Base-by-base conservation (phyloP, 2,888 invertebrate genomes). In the Eulithis prunata region DNA sequence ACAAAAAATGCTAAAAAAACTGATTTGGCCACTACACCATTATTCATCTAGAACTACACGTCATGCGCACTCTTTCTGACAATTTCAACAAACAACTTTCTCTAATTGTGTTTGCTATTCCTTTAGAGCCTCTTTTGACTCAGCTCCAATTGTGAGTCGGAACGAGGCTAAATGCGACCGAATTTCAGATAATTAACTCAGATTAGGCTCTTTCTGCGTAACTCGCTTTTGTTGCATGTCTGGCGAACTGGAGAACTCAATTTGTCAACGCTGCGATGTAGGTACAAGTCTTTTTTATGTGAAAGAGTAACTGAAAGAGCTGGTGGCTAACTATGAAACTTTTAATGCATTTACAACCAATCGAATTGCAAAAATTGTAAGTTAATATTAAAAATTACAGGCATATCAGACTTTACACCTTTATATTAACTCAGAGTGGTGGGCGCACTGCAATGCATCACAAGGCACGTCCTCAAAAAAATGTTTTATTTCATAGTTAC, bases 181-280 rank as follows among this genome's bases (percentile, higher is more conserved):
- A 89, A 89, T 88, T 87, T 83, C 82, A 88, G 89, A 90, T 90
- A 91, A 91, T 91, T 91, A 91, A 89, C 87, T 89, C 80, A 89
- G 89, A 91, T 91, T 89, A 90, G 83, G 84, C 81, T 83, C 83
- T 85, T 86, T 88, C 82, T 80, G 81, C 78, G 80, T 86, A 83
- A 88, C 84, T 83, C 78, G 83, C 81, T 84, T 87, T 90, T 87
- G 85, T 89, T 84, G 78, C 85, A 79, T 78, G 79, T 81, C 80
- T 77, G 32, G 61, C 61, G 57, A 55, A 49, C 66, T 73, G 41
- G 61, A 64, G 57, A 55, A 54, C 66, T 73, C 66, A 73, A 65
- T 61, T 69, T 70, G 63, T 64, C 68, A 64, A 62, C 36, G 38
- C 36, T 53, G 32, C 8, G 14, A 41, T 41, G 10, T 41, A 41